Conservation (phyloP, 2,113 vertebrate species). For the Ageneiosus marmoratus region DNA sequence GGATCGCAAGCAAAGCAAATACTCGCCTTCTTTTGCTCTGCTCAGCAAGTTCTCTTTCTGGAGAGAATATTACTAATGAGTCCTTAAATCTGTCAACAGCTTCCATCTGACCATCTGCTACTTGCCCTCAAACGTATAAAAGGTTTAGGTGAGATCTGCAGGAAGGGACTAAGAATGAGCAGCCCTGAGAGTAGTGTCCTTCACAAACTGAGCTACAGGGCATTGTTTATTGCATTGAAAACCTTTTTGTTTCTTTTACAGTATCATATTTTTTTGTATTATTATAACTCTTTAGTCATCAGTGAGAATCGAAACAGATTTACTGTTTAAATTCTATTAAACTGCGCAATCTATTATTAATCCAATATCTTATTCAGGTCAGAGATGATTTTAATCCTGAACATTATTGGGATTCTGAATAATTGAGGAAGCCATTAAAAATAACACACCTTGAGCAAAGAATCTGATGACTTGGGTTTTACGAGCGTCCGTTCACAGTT, state of each 20-base stretch:
- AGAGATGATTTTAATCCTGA: slow-evolving; percentile 55
- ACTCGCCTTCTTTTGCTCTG: slow-evolving; percentile 24
- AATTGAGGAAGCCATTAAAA: slow-evolving; percentile 60
- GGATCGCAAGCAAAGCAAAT: slow-evolving; percentile 57
- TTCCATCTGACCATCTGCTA: slow-evolving; percentile 59
- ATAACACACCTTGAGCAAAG: slow-evolving; percentile 56
- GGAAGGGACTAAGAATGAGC: background rate
- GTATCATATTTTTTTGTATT: slow-evolving; percentile 11
- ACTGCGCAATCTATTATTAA: slow-evolving; percentile 55
- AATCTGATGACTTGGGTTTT: slow-evolving; percentile 48
- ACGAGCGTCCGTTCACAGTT: slow-evolving; percentile 37
- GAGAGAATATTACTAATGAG: slow-evolving; percentile 59
- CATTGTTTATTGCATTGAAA: slow-evolving; percentile 17
- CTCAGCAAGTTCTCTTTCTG: slow-evolving; percentile 55
- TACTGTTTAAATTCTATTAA: slow-evolving; percentile 51
- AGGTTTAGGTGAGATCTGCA: background rate
- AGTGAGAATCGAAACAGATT: slow-evolving; percentile 23
- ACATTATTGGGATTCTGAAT: slow-evolving; percentile 61
- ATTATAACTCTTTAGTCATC: slow-evolving; percentile 6
- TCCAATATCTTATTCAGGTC: slow-evolving; percentile 59
- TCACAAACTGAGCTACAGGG: background rate
- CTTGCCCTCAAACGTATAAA: slow-evolving; percentile 36
- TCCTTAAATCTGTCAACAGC: slow-evolving; percentile 61
- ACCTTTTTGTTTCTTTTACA: background rate
- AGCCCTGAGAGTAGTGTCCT: slow-evolving; percentile 11